A percentile compares a stretch with the other conserved stretches of the same genome.
Evolutionary conservation across 2,888 invertebrate species (phyloP).

Genomic region (Spodoptera picta): DNA sequence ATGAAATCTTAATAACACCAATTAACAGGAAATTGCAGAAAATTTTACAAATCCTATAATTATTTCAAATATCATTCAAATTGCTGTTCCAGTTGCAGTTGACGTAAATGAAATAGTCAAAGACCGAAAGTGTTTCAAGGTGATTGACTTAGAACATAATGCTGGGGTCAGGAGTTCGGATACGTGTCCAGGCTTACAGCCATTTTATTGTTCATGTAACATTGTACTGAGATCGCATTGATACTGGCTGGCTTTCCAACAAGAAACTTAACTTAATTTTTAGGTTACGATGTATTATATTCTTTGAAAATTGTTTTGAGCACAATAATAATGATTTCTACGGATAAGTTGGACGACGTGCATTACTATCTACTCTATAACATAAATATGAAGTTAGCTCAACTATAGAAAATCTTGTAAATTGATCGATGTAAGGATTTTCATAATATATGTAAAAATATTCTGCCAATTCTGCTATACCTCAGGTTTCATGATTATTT

Average conservation of each 20-base stretch:
- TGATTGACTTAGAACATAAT: conserved; percentile 63
- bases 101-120: conserved; percentile 67
- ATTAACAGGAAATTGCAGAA: conserved; percentile 10
- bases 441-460: too few relatives aligned
- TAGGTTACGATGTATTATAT: not conserved
- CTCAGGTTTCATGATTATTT: too few relatives aligned
- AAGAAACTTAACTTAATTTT: conserved; percentile 5
- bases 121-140: conserved; percentile 82
- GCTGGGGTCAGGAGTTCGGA: conserved; percentile 70
- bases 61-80: conserved; percentile 23
- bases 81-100: conserved; percentile 47
- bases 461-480: too few relatives aligned
- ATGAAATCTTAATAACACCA: conserved; percentile 1
- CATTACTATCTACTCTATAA: too few relatives aligned
- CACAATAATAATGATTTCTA: too few relatives aligned
- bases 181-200: conserved; percentile 56
- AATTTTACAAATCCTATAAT: conserved; percentile 30
- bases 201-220: conserved; percentile 44
- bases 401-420: too few relatives aligned
- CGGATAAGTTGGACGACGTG: too few relatives aligned
- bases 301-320: not conserved
- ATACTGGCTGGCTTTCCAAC: conserved; percentile 31
- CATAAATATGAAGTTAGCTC: too few relatives aligned
- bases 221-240: conserved; percentile 24
- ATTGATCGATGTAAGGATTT: too few relatives aligned